Conservation (phyloP, 2,113 vertebrate genomes). For the Grammomys dolichurus region DNA sequence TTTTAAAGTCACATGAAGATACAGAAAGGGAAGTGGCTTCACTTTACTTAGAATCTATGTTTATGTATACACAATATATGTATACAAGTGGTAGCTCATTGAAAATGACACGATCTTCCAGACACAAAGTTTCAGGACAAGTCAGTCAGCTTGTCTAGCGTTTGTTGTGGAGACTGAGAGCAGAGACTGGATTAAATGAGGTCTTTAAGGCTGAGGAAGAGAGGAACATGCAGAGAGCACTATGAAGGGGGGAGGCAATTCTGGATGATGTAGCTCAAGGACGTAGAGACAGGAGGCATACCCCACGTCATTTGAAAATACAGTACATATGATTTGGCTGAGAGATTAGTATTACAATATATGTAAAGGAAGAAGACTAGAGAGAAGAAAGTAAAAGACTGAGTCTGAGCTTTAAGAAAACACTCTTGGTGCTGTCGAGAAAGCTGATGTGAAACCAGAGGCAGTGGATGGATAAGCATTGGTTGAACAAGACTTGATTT, state of each 20-base stretch:
- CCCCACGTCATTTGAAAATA: neutral
- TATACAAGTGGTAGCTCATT: neutral
- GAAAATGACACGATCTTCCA: neutral
- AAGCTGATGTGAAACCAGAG: neutral
- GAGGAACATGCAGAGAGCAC: neutral
- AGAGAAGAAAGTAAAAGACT: constrained; percentile 29
- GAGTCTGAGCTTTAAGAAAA: constrained; percentile 61
- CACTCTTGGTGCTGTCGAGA: neutral
- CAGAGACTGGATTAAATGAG: constrained; percentile 5
- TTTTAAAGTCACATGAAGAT: neutral
- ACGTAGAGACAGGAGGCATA: neutral
- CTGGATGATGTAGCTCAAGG: neutral
- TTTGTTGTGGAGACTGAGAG: constrained; percentile 25
- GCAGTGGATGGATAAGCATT: neutral
- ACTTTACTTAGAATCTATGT: neutral
- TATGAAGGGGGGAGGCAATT: neutral
- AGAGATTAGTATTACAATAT: neutral
- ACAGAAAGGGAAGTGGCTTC: neutral
- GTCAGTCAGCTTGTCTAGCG: neutral
- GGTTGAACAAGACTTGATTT: constrained; percentile 10
- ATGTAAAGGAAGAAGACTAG: constrained; percentile 17
- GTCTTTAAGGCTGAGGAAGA: constrained; percentile 4
- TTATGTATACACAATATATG: too few species aligned
- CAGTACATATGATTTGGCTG: neutral
- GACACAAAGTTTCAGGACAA: constrained; percentile 2